Base-by-base conservation (phyloP, 1,140 invertebrate genomes). In the Temnothorax curvispinosus region DNA sequence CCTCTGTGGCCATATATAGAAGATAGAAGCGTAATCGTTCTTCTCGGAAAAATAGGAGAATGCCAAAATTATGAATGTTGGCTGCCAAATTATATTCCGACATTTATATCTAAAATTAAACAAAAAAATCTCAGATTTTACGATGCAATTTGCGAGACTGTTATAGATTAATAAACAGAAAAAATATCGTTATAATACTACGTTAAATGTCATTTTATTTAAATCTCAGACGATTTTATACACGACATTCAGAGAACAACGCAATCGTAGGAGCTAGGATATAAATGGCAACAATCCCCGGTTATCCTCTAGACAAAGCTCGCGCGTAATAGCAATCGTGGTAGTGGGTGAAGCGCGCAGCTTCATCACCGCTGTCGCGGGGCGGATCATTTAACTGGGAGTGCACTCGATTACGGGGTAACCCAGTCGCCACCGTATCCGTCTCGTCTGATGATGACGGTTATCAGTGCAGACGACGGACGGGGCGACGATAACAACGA, bases 381-480 rank as follows among this genome's bases (percentile, higher is more conserved):
- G 76, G 60, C 38, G 50, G 27, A 82, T 82, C 52, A 32, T 60
- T 82, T 82, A 82, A 60, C 65, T 41, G 41, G 32, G 38, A 74
- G 86, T 50, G 58, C 67, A 32, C 54, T 75, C 71, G 86, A 71
- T 67, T 69, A 75, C 44, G 38, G 41, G 50, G 64, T 78, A 74
- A 75, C 56, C 54, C 72, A 52, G 88, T 76, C 74, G 82, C 75
- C 54, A 72, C 50, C 82, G 82, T 65, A 86, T 62, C 71, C 84
- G 41, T 67, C 74, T 52, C 56, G 64, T 77, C 78, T 65, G 32
- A 35, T 58, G 71, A 84, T 75, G 58, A 41, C 81, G 56, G 56
- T 88, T 67, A 88, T 88, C 76, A 62, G 52, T 62, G 71, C 84
- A 76, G 77, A 81, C 21, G 69, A 85, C 80, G 85, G 69, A 85